Evolutionary conservation across 1,140 invertebrate species (phyloP).

Genomic region (Ips nitidus): DNA sequence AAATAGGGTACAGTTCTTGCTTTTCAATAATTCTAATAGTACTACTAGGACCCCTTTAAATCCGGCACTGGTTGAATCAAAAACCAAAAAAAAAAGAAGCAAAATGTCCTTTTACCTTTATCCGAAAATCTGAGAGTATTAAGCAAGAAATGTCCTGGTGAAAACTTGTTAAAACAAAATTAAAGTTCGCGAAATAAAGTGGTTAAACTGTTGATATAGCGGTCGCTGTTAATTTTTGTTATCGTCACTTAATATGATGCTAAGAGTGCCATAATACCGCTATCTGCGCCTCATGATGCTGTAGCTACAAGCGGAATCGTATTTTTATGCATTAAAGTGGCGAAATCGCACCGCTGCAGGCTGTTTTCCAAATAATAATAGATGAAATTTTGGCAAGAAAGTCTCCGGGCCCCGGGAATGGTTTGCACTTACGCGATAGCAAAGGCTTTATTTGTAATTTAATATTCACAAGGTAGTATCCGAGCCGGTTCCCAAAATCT

Average conservation of each 20-base stretch:
- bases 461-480: background rate
- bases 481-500: no score
- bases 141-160: no score
- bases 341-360: slow-evolving; percentile 17
- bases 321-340: slow-evolving; percentile 32
- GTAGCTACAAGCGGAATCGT: slow-evolving; percentile 29
- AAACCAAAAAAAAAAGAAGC: no score
- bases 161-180: background rate
- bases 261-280: slow-evolving; percentile 23
- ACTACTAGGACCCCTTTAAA: no score
- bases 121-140: no score
- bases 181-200: slow-evolving; percentile 1
- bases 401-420: background rate
- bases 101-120: no score
- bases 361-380: slow-evolving; percentile 21
- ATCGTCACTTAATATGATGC: slow-evolving; percentile 24
- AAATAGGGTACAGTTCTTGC: no score
- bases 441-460: background rate
- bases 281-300: slow-evolving; percentile 18
- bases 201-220: slow-evolving; percentile 20
- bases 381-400: slow-evolving; percentile 19
- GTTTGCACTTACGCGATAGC: slow-evolving; percentile 2
- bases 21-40: no score
- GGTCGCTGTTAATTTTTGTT: slow-evolving; percentile 25
- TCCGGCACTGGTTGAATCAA: no score